Evolutionary conservation across 2,113 vertebrate species (phyloP).

Genomic region (Eupsittula cactorum): DNA sequence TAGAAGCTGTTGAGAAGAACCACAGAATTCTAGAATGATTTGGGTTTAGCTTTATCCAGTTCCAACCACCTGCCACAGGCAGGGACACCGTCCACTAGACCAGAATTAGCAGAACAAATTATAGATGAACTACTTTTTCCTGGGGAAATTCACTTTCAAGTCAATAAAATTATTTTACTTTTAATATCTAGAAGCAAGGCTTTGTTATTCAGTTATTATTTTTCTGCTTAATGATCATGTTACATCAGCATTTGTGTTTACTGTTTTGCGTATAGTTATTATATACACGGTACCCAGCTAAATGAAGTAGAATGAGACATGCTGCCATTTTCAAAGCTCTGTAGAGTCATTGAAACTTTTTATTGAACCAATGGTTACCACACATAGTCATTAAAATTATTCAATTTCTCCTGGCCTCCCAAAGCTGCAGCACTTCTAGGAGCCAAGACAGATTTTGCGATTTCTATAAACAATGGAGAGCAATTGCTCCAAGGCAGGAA

Average conservation of each 20-base stretch:
- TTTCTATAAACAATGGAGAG: neutral
- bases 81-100: neutral
- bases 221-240: neutral
- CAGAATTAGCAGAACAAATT: neutral
- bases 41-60: neutral
- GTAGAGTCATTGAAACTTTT: neutral
- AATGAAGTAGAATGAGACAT: neutral
- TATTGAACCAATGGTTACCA: neutral
- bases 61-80: neutral
- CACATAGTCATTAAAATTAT: neutral
- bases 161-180: neutral
- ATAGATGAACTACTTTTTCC: neutral
- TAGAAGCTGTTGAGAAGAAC: neutral
- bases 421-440: neutral
- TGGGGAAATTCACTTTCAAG: neutral
- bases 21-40: neutral
- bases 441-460: neutral
- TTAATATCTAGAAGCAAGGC: neutral
- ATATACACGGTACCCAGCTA: neutral
- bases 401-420: neutral
- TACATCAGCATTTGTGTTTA: neutral
- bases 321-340: neutral
- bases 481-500: neutral
- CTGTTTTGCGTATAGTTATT: neutral
- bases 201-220: neutral